These are phyloP conservation scores for Sinocyclocheilus anshuiensis DNA, from an alignment of 2,113 vertebrate genomes.

Conservation along the genomic window DNA sequence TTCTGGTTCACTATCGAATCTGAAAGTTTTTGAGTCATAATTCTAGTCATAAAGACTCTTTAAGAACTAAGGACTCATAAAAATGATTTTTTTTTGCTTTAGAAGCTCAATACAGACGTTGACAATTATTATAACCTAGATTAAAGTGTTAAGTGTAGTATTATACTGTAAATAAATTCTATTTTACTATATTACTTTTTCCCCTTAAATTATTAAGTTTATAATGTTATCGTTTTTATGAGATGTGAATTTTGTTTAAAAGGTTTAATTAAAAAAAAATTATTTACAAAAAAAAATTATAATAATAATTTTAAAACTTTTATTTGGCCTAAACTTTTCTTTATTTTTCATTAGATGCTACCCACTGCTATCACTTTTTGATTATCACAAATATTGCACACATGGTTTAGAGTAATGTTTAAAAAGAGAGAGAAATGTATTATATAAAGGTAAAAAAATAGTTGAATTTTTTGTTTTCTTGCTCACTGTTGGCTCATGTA, in stretches of 20 bases:
- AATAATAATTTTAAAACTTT: too few relatives aligned
- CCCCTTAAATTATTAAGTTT: too few relatives aligned
- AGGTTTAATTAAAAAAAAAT: too few relatives aligned
- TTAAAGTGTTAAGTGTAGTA: background rate
- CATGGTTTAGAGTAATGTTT: background rate
- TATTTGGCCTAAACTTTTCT: background rate
- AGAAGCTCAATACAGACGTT: background rate
- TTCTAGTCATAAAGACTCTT: background rate
- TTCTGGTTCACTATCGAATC: background rate
- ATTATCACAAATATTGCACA: background rate
- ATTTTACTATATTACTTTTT: too few relatives aligned
- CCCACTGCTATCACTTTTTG: background rate
- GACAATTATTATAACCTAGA: background rate
- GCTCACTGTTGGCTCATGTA: background rate
- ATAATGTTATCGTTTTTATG: too few relatives aligned
- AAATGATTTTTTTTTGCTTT: background rate
- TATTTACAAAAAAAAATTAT: too few relatives aligned
- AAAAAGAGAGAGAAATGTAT: background rate
- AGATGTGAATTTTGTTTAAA: too few relatives aligned
- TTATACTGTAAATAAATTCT: background rate
- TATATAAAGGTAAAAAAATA: background rate
- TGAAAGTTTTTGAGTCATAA: background rate
- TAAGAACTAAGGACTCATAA: background rate
- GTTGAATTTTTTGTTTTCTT: background rate
- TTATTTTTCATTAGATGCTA: background rate